Base-by-base conservation (phyloP, 2,797 vertebrate genomes). In the Chaunax sp. region DNA sequence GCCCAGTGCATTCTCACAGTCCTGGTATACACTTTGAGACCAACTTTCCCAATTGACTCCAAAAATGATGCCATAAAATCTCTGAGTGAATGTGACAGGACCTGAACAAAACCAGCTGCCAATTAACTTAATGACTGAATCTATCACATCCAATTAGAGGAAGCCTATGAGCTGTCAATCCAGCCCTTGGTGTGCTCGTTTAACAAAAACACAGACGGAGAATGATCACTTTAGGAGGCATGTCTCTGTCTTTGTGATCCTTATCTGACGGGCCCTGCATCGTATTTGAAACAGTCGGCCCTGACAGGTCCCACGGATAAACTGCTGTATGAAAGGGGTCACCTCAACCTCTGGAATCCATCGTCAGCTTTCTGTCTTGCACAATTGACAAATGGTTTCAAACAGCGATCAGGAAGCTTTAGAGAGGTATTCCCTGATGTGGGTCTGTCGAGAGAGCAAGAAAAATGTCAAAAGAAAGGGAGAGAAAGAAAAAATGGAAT, bases 111-210 rank as follows among this genome's bases (percentile, higher is more conserved):
- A 89, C 85, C 92, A 92, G 90, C 86, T 91, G 89, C 83, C 87
- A 90, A 91, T 91, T 91, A 90, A 87, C 87, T 80, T 89, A 93
- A 92, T 90, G 87, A 91, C 87, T 83, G 78, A 79, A 86, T 85
- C 88, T 77, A 86, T 92, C 90, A 87, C 85, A 71, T 91, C 85
- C 87, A 90, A 89, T 93, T 91, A 93, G 81, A 82, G 80, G 64
- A 25, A 54, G 77, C 37, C 70, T 65, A 72, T 33, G 78, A 69
- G 75, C 84, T 82, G 88, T 89, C 89, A 87, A 80, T 90, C 87
- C 79, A 72, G 69, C 64, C 62, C 74, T 76, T 22, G 55, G 69
- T 65, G 49, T 18, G 22, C 77, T 82, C 65, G 53, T 68, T 90
- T 75, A 84, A 86, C 77, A 77, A 77, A 91, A 89, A 87, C 87